A percentile compares a stretch with the other conserved stretches of the same genome.
These are phyloP conservation scores for Zaprionus ghesquierei DNA, from an alignment of 1,140 invertebrate species.

Conservation along the genomic window DNA sequence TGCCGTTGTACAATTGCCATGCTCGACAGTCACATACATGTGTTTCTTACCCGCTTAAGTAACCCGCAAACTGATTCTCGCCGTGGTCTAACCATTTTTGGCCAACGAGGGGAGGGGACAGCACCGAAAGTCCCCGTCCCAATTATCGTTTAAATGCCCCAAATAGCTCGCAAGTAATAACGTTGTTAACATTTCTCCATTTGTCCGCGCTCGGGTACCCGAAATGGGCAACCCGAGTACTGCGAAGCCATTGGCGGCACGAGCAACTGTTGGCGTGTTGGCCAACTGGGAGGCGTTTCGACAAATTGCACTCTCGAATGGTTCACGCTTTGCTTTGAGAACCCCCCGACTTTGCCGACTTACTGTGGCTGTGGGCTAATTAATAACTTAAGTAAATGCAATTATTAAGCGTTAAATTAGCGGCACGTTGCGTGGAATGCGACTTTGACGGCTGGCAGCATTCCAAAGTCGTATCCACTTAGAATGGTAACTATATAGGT, in stretches of 20 bases:
- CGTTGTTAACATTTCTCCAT: constrained; percentile 29
- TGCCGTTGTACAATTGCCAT: constrained; percentile 13
- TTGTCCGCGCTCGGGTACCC: constrained; percentile 9
- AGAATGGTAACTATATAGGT: neutral
- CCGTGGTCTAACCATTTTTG: neutral
- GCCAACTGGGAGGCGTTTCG: constrained; percentile 43
- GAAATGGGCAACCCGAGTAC: constrained; percentile 15
- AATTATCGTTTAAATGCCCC: constrained; percentile 22
- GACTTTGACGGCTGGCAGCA: constrained; percentile 23
- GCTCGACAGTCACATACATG: constrained; percentile 6
- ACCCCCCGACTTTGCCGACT: constrained; percentile 24
- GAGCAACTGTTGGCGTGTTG: constrained; percentile 24
- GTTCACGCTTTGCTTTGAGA: constrained; percentile 31
- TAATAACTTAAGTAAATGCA: constrained; percentile 55
- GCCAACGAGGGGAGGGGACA: neutral
- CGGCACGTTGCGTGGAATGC: constrained; percentile 43
- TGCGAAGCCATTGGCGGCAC: constrained; percentile 1
- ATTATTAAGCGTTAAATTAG: constrained; percentile 64
- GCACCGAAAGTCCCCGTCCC: neutral
- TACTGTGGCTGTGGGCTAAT: constrained; percentile 35
- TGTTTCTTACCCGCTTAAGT: neutral
- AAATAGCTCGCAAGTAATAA: constrained; percentile 17
- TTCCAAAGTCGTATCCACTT: constrained; percentile 6
- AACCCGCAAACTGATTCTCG: constrained; percentile 5
- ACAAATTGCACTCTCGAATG: constrained; percentile 32